These are phyloP conservation scores for Desoria tigrina DNA, from an alignment of 2,888 invertebrate species.

Conservation along the genomic window DNA sequence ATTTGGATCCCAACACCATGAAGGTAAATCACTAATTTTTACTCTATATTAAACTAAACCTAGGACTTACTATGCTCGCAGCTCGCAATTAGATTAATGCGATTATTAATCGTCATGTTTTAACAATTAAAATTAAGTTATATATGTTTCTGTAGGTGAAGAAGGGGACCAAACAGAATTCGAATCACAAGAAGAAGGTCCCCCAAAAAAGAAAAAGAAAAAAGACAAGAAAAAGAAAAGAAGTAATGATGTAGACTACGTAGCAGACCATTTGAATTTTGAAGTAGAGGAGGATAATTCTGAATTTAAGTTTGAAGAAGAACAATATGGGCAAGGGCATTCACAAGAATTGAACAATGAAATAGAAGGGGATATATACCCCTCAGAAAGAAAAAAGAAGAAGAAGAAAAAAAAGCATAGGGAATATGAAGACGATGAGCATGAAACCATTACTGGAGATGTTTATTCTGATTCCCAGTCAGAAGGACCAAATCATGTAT, in stretches of 20 bases:
- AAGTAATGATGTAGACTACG: conserved; percentile 1
- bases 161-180: not conserved
- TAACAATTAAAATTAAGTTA: too few species aligned
- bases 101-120: too few species aligned
- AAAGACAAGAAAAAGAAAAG: conserved; percentile 20
- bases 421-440: conserved; percentile 7
- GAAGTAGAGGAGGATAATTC: not conserved
- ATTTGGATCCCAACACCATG: not conserved
- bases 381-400: conserved; percentile 19
- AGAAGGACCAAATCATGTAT: not conserved
- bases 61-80: too few species aligned
- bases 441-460: conserved; percentile 8
- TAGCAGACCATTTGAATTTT: not conserved
- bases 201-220: not conserved
- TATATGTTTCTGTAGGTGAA: too few species aligned
- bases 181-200: too few species aligned
- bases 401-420: conserved; percentile 23
- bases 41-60: too few species aligned
- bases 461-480: conserved; percentile 6
- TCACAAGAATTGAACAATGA: conserved; percentile 1
- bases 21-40: too few species aligned
- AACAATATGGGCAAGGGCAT: not conserved
- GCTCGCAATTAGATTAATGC: too few species aligned
- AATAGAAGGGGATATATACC: not conserved
- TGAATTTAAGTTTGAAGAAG: conserved; percentile 7